Evolutionary conservation across 92 coral and sea anemone species (phyloP), one percentile per base, ranked within the genome.

Genomic region (Umimayanthus chanpuru): DNA sequence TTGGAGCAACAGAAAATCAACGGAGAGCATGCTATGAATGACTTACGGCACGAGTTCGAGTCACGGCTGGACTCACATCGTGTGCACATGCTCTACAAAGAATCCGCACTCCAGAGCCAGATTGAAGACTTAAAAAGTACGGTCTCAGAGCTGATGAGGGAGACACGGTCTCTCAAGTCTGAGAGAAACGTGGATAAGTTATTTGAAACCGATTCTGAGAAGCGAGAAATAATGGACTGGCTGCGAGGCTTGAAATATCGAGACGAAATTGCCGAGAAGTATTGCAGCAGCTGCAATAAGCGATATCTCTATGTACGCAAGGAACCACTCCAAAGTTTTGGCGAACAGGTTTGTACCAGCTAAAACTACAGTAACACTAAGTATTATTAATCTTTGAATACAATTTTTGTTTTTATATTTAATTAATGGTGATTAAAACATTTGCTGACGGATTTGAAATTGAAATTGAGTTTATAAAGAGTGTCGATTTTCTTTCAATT

Each of bases 31-130:
- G 84, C 79, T 44, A 61, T 93, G 65, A 88, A 89, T 20, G 98
- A 90, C 64, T 73, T 90, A n/a, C 90, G 86, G 50, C 71, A 88
- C 20, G 98, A 95, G 18, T 73, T 93, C 89, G 98, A 95, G 85
- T 78, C 94, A 23, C 92, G 95, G 0, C 87, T 95, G 23, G 96
- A 93, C 64, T 91, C 98, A 10, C 98, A 95, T 43, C 98, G 98
- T 20, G 94, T 93, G 43, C 94, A 95, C 90, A 93, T 95, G 98
- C 94, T 95, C 4, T 95, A 92, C 90, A 95, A 93, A 81, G 98
- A 95, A 74, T 90, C 98, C 8, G 91, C 93, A 8, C 90, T 95
- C 5, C 98, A 95, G 74, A 95, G 92, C 79, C 98, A 95, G 88
- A 93, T 95, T 70, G 98, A 95, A 77, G 96, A 93, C 64, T 86